Evolutionary conservation across 2,888 invertebrate genomes (phyloP).

Genomic region (Hydriomena furcata): DNA sequence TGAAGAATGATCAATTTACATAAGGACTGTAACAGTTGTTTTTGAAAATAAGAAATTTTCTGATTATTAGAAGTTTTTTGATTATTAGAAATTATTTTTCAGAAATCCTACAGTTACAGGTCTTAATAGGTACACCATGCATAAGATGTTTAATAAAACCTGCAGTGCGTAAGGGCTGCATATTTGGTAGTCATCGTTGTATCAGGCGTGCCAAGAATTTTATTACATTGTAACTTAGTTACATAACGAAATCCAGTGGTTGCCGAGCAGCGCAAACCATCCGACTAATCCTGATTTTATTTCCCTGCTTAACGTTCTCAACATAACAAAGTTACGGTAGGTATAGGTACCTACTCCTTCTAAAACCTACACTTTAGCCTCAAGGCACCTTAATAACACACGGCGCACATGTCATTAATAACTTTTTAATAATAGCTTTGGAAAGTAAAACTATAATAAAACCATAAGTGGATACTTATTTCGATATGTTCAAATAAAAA

Average conservation of each 20-base stretch:
- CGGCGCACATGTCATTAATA: not conserved
- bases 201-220: slow-evolving; percentile 35
- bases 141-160: not conserved
- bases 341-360: not conserved
- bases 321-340: slow-evolving; percentile 17
- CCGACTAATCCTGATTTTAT: slow-evolving; percentile 31
- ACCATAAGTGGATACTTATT: too few relatives aligned
- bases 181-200: slow-evolving; percentile 27
- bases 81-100: too few relatives aligned
- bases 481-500: too few relatives aligned
- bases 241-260: slow-evolving; percentile 27
- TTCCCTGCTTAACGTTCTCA: slow-evolving; percentile 24
- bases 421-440: not conserved
- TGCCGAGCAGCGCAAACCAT: slow-evolving; percentile 16
- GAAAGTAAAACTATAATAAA: too few relatives aligned
- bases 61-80: too few relatives aligned
- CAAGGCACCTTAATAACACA: not conserved
- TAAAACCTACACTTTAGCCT: slow-evolving; percentile 1
- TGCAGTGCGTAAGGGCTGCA: slow-evolving; percentile 30
- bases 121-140: too few relatives aligned
- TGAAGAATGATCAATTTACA: too few relatives aligned
- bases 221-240: slow-evolving; percentile 33
- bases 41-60: too few relatives aligned
- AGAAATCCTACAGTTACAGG: too few relatives aligned
- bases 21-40: too few relatives aligned